Base-by-base conservation (phyloP, 2,888 invertebrate genomes). In the Polyploca ridens region DNA sequence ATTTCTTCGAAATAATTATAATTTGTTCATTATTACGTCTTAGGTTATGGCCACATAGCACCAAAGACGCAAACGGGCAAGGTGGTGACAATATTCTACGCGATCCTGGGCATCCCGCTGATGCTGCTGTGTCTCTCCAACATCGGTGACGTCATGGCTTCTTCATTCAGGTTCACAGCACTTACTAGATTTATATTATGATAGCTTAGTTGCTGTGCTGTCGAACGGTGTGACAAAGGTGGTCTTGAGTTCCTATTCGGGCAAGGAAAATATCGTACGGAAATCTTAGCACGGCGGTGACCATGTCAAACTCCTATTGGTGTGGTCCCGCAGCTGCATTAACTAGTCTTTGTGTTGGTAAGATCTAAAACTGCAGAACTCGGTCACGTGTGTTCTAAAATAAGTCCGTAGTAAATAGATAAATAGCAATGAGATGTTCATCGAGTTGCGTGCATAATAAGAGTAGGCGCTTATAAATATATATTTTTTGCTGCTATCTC, bases 101-200 rank as follows among this genome's bases (percentile, higher is more conserved):
- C 99, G 33, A 98, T 99, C 84, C 95, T 99, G 72, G 99, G 98
- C 61, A 99, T 99, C 76, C 99, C 99, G 0, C 94, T 99, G 73
- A 99, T 99, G 98, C 95, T 99, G 78, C 95, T 99, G 19, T 99
- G 99, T 80, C 95, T 99, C 72, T 98, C 98, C 64, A 98, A 98
- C 90, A 98, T 98, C 77, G 98, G 98, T 7, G 98, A 98, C 86
- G 97, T 98, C 71, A 98, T 98, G 98, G 98, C 98, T 1, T 97
- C 98, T 60, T 98, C 98, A 8, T 98, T 98, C 94, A 96, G 97
- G 96, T 87, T 11, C 58, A 19, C 27, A 27, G 1, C 27, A 27
- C 8, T 10, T 38, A 10, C 38, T 2, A 10, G 7, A 38, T 38
- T 10, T 10, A 38, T 38, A 10, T 10, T 1, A 38, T 38, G 38